These are phyloP conservation scores for Halichoerus grypus DNA, from an alignment of 2,113 vertebrate species.

Conservation along the genomic window DNA sequence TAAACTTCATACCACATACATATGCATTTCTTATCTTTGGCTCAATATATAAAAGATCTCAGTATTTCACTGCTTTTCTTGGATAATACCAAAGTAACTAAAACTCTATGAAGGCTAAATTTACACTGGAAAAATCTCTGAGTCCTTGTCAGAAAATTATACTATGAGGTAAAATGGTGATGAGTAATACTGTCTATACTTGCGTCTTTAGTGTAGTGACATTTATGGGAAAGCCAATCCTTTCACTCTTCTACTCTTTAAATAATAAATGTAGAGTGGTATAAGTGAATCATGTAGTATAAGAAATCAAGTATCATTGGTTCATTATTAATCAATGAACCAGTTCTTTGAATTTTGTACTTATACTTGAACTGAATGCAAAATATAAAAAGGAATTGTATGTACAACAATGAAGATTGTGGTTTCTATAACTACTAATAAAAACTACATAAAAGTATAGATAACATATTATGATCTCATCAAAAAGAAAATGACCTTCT, in stretches of 20 bases:
- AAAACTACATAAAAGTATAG: neutral
- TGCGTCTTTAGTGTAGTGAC: neutral
- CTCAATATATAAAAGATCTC: neutral
- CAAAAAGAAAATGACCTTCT: neutral
- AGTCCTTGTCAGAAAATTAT: neutral
- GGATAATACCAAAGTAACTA: neutral
- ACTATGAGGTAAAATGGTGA: neutral
- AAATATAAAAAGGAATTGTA: neutral
- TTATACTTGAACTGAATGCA: neutral
- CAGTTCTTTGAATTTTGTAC: neutral
- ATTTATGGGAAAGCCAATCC: neutral
- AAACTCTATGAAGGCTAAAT: neutral
- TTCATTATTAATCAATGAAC: neutral
- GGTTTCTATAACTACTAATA: neutral
- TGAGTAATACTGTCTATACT: neutral
- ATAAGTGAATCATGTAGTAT: neutral
- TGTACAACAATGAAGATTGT: neutral
- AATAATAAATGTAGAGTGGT: neutral
- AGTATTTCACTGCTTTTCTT: slow-evolving; percentile 20
- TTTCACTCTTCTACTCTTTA: neutral
- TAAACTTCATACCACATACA: neutral
- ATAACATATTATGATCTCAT: neutral
- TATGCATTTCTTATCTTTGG: slow-evolving; percentile 39
- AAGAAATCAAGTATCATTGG: neutral
- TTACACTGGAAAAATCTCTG: neutral